phyloP scores from a whole-genome alignment of 2,888 invertebrate genomes.

The Mythimna loreyi region DNA sequence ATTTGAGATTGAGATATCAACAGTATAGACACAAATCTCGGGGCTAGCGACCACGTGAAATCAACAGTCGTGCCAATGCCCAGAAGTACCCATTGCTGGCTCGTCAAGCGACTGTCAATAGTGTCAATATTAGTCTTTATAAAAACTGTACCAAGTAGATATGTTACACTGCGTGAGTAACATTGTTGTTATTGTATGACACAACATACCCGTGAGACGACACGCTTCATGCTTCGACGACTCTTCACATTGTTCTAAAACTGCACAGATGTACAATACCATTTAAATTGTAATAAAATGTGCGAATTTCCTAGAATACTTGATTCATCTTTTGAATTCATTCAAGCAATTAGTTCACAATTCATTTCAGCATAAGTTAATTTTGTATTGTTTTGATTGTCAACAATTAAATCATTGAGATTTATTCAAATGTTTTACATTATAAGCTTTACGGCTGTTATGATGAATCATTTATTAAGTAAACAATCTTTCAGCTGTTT shows the following conservation, averaged over 20 bases:
- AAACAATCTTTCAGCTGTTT: neutral
- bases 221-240: conserved; percentile 70
- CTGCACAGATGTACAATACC: conserved; percentile 51
- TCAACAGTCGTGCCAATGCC: neutral
- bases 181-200: conserved; percentile 65
- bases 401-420: neutral
- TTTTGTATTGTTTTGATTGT: conserved; percentile 21
- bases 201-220: conserved; percentile 69
- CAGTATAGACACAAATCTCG: neutral
- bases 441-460: neutral
- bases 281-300: conserved; percentile 44
- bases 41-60: neutral
- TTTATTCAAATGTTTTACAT: neutral
- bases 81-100: conserved; percentile 8
- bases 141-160: conserved; percentile 13
- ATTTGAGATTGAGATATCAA: neutral
- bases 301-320: conserved; percentile 38
- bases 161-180: conserved; percentile 43
- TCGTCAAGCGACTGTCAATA: conserved; percentile 23
- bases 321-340: conserved; percentile 58
- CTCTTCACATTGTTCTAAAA: conserved; percentile 61
- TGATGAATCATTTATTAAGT: neutral
- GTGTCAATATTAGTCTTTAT: neutral
- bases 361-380: neutral
- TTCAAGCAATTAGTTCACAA: neutral